Evolutionary conservation across 37 sponge, comb jelly and placozoan genomes (phyloP).

Genomic region (Theonella swinhoei): DNA sequence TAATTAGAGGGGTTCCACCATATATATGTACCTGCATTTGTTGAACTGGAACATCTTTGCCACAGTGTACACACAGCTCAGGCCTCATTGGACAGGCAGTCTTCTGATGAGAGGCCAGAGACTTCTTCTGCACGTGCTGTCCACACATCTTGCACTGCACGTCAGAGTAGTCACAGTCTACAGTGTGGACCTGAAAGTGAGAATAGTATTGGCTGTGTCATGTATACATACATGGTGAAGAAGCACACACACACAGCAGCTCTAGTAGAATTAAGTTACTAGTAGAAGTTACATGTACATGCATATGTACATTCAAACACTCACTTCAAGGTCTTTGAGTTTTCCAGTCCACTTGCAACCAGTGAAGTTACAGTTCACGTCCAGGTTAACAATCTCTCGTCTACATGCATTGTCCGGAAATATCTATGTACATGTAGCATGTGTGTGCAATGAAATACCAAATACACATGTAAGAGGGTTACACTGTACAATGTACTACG

Average conservation of each 20-base stretch:
- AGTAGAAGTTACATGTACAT: no score
- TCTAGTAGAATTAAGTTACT: no score
- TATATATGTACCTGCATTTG: constrained; percentile 62
- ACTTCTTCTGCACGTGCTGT: constrained; percentile 10
- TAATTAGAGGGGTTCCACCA: no score
- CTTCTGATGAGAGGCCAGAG: constrained; percentile 16
- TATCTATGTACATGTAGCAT: constrained; percentile 19
- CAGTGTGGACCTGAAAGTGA: constrained; percentile 24
- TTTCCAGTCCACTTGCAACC: constrained; percentile 55
- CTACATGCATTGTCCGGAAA: constrained; percentile 74
- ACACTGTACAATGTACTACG: no score
- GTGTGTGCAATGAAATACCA: no score
- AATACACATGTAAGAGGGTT: no score
- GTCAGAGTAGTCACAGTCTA: constrained; percentile 33
- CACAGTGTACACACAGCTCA: constrained; percentile 36
- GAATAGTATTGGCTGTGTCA: no score
- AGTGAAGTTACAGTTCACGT: constrained; percentile 34
- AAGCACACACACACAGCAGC: no score
- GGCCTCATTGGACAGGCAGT: constrained; percentile 68
- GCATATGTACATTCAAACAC: no score
- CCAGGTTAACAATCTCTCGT: constrained; percentile 54
- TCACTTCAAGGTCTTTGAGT: constrained; percentile 46
- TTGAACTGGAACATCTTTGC: constrained; percentile 34
- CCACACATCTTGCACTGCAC: constrained; percentile 63
- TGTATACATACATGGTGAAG: no score